Evolutionary conservation across 2,888 invertebrate species (phyloP), one percentile per base, ranked within the genome.

Genomic region (Azorinus chamasolen): DNA sequence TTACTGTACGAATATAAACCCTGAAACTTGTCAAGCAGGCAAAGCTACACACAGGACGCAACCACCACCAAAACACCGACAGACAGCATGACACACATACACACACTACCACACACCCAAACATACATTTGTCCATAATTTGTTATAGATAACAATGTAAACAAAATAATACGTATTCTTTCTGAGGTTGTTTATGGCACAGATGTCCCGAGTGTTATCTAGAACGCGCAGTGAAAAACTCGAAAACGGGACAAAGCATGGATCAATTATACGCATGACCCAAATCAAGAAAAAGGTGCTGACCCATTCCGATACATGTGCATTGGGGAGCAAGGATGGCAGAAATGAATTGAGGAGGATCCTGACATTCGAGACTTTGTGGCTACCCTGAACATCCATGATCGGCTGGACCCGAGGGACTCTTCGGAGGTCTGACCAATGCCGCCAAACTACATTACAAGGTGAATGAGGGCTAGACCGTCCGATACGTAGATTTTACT

Each of bases 351-450:
- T 12, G 77, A 78, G 27, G 25, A 55, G 3, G 22, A 69, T 50
- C 32, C 8, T 0, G 57, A 72, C 1, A 22, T 55, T n/a, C 16
- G 25, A 20, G 14, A 14, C 12, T 65, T 59, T 32, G 20, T 59
- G 1, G 45, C 41, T 4, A 14, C 8, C n/a, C 37, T 62, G 14
- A 46, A 80, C 12, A 14, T 83, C 4, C 8, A 37, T 27, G 76
- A 74, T 6, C 64, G 77, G 16, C 43, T 88, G 10, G 50, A 83
- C 24, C 86, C 88, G 6, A 48, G 85, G 39, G 84, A 88, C 43
- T 82, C 48, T 87, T 71, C 72, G 88, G 89, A 1, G 89, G 89
- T n/a, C n/a, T n/a, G n/a, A n/a, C n/a, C n/a, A n/a, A n/a, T n/a
- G n/a, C n/a, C n/a, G n/a, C n/a, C n/a, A 58, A 87, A 46, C 53